Evolutionary conservation across 2,113 vertebrate species (phyloP), one percentile per base, ranked within the genome.

Genomic region (Stigmatopora nigra): DNA sequence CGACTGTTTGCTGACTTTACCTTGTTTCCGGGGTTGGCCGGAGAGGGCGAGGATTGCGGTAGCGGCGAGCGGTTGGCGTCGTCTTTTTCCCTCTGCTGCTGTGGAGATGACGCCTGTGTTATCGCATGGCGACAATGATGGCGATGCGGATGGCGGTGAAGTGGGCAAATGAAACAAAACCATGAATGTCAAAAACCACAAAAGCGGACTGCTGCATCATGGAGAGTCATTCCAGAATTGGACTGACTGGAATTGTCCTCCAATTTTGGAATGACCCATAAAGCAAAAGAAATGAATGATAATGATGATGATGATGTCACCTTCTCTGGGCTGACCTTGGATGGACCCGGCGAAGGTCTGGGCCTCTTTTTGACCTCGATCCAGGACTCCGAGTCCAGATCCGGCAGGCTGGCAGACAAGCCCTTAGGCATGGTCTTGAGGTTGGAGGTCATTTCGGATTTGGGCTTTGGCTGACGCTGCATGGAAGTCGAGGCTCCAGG

Each of bases 281-380:
- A 41, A 41, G 9, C 38, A 41, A 41, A 41, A 1, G 38, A 7
- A 38, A 41, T 41, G 38, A 41, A 7, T 15, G 10, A 7, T 41
- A 57, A 41, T 7, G 7, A 25, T 20, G 22, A 55, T 15, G 13
- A 55, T 25, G 68, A 36, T 4, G 45, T 75, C 68, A 78, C 69
- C 70, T 71, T 67, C 46, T 68, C 65, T 19, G 46, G 11, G 22
- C 71, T 59, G 70, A 95, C 95, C 93, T 94, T 98, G 52, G 92
- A 91, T 75, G 91, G 91, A 61, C 93, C 92, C 0, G 94, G 95
- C 0, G 97, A 98, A 0, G 95, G 94, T 16, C 96, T 84, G 44
- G 96, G 94, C 67, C 95, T 91, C 87, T 98, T 98, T 88, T 98
- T 99, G 62, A 98, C 97, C 86, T 98, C 97, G 48, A 98, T 99